Conservation (phyloP, 2,888 invertebrate genomes). For the Petrophora chlorosata region DNA sequence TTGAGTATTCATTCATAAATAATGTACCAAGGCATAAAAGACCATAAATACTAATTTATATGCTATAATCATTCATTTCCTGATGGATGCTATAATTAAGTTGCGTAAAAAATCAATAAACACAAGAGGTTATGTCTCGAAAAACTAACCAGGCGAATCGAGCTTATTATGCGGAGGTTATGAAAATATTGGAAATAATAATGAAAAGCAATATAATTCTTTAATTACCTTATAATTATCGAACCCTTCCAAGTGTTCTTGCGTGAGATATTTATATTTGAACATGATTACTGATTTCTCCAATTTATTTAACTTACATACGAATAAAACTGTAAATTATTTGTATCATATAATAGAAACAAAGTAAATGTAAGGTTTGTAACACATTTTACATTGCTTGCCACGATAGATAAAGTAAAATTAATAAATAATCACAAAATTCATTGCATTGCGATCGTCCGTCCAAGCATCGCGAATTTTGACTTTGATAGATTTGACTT, state of each 20-base stretch:
- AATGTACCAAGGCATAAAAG: no score
- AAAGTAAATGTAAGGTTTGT: neutral
- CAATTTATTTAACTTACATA: neutral
- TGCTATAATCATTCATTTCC: no score
- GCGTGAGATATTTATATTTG: constrained; percentile 90
- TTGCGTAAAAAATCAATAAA: neutral
- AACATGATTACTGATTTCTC: constrained; percentile 67
- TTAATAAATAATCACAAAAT: no score
- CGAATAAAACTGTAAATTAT: neutral
- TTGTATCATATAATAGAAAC: constrained; percentile 7
- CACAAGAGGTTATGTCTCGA: neutral
- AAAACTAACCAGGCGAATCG: neutral
- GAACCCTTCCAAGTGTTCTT: constrained; percentile 95
- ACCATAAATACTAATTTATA: no score
- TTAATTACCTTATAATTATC: constrained; percentile 93
- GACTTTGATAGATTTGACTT: no score
- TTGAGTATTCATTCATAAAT: no score
- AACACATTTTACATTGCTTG: constrained; percentile 14
- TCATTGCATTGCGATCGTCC: constrained; percentile 1
- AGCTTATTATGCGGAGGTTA: no score
- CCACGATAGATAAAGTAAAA: neutral
- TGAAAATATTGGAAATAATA: no score
- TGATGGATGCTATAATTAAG: neutral
- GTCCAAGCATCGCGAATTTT: no score
- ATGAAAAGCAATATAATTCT: constrained; percentile 8